Evolutionary conservation across 2,113 vertebrate species (phyloP), one percentile per base, ranked within the genome.

Genomic region (Melanerpes aurifrons): DNA sequence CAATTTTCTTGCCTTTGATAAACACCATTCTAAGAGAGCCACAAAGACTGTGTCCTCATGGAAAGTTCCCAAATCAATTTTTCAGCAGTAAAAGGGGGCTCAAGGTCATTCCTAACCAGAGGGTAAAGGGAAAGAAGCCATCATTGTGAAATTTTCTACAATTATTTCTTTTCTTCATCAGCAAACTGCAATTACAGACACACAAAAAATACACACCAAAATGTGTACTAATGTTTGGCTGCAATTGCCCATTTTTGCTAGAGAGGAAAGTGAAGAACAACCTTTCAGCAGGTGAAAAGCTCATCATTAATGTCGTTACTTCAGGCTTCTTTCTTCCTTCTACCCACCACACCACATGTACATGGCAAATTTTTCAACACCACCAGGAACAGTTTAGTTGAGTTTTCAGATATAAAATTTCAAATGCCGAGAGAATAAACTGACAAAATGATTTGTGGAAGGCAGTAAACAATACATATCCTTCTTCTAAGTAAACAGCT

Each of bases 1-100:
- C n/a, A 92, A 88, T 62, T 88, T 58, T 25, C n/a, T 35, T 67
- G 79, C 29, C 76, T 94, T 81, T 62, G 70, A 50, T 88, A 92
- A 95, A 94, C 80, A 77, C 5, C 43, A 47, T 24, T 15, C 20
- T 53, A 86, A 67, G 47, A 67, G n/a, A 81, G 47, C 24, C 88
- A 90, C 53, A 64, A 88, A 74, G 61, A 25, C 5, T 66, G 24
- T 93, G 71, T 64, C 63, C 73, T 74, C 0, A 29, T 31, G n/a
- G 35, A 31, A 71, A 71, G 35, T 28, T 90, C 73, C 59, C 47
- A 83, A 57, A 68, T 32, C 3, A 77, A 16, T 35, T 86, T 80
- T 86, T 29, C 3, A 2, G n/a, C 17, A 90, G 24, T 31, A 43
- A 40, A 3, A 18, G 10, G 18, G 6, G 18, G 21, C 28, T 64